Conservation (phyloP, 1,140 invertebrate species). For the Drosophila elegans region DNA sequence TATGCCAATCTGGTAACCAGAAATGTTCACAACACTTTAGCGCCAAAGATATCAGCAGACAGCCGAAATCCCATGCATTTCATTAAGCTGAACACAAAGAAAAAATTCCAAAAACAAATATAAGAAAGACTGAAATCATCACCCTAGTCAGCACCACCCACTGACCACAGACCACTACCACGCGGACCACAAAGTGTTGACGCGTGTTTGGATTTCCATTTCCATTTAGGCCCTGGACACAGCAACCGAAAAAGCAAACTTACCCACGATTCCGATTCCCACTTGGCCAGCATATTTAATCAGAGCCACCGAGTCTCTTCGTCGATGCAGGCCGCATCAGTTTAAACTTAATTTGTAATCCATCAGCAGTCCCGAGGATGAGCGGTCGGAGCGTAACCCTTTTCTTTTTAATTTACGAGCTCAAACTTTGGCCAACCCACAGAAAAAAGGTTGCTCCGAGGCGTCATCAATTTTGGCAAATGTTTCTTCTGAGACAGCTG, state of each 20-base stretch:
- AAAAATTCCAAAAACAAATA: slow-evolving; percentile 12
- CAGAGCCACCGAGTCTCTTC: slow-evolving; percentile 47
- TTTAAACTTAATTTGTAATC: slow-evolving; percentile 70
- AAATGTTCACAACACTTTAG: slow-evolving; percentile 76
- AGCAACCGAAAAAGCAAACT: slow-evolving; percentile 25
- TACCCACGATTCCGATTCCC: slow-evolving; percentile 52
- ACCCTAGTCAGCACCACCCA: slow-evolving; percentile 26
- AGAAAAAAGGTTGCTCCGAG: slow-evolving; percentile 24
- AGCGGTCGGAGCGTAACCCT: slow-evolving; percentile 33
- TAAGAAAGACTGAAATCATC: slow-evolving; percentile 9
- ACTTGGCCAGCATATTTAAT: slow-evolving; percentile 73
- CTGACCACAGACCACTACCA: slow-evolving; percentile 37
- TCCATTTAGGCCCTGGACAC: slow-evolving; percentile 63
- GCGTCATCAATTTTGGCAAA: slow-evolving; percentile 74
- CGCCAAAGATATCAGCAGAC: slow-evolving; percentile 24
- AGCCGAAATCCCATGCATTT: slow-evolving; percentile 61
- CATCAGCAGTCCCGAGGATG: slow-evolving; percentile 57
- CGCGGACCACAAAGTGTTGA: slow-evolving; percentile 59
- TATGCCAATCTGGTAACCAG: slow-evolving; percentile 70
- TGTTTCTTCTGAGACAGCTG: slow-evolving; percentile 38
- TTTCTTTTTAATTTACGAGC: slow-evolving; percentile 58
- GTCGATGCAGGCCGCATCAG: slow-evolving; percentile 57
- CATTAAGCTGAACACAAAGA: slow-evolving; percentile 49
- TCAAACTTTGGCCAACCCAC: slow-evolving; percentile 25
- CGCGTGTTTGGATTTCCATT: slow-evolving; percentile 80